Percentiles rank a stretch among this genome's conserved stretches.
These are phyloP conservation scores for Andrena haemorrhoa DNA, from an alignment of 2,888 invertebrate species.

Conservation along the genomic window DNA sequence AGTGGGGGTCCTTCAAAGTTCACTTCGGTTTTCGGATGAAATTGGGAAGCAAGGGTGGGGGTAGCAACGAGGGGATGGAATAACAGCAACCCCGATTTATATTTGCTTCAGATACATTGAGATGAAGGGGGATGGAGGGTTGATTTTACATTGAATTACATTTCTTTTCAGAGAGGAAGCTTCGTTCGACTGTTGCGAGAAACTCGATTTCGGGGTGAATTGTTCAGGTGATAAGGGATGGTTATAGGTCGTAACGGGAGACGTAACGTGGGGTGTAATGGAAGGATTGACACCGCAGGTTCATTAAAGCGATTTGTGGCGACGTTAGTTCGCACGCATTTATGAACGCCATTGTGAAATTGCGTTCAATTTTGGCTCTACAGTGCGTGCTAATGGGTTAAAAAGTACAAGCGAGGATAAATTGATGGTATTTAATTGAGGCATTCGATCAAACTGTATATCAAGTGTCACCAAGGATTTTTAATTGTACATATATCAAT, in stretches of 20 bases:
- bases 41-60: background rate
- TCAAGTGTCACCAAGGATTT: too few relatives aligned
- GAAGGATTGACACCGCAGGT: constrained; percentile 14
- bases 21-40: too few relatives aligned
- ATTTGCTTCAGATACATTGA: too few relatives aligned
- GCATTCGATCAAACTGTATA: too few relatives aligned
- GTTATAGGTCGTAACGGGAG: constrained; percentile 10
- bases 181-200: background rate
- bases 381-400: background rate
- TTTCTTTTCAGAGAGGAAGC: background rate
- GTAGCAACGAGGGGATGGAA: background rate
- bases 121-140: background rate
- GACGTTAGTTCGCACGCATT: constrained; percentile 10
- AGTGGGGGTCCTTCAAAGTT: background rate
- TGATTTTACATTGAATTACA: background rate
- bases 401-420: background rate
- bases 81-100: too few relatives aligned
- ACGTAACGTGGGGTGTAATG: constrained; percentile 13
- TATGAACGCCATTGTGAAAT: background rate
- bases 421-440: background rate
- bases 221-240: background rate
- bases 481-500: background rate
- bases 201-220: constrained; percentile 1
- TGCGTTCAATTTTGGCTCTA: background rate
- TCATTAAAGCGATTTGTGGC: constrained; percentile 21